Base-by-base conservation (phyloP, 2,888 invertebrate species). In the Lycophotia porphyrea region DNA sequence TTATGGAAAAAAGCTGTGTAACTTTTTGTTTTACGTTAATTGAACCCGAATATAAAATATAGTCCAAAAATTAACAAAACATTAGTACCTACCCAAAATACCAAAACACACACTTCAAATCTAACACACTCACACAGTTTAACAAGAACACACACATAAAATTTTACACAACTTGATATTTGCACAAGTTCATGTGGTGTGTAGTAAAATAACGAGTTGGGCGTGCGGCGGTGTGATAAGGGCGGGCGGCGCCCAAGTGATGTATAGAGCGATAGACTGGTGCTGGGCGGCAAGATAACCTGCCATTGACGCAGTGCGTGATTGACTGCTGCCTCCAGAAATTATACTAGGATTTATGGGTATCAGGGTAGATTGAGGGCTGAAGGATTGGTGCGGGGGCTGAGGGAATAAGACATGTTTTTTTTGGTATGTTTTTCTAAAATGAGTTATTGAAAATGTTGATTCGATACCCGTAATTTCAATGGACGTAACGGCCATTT, bases 201-300 rank as follows among this genome's bases (percentile, higher is more conserved):
- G 84, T 88, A 84, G 84, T 85, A 88, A 90, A 90, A 90, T 90
- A 90, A 90, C 80, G 81, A 82, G 75, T 83, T 84, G 82, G 84
- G 89, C 85, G 90, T 88, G 91, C 81, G 85, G 83, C 78, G 84
- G 63, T 27, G 74, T 84, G 91, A 91, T 92, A 92, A 89, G 84
- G 79, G 82, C 87, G 85, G 82, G 88, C 87, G 86, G 88, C 89
- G 88, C 90, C 90, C 89, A 78, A 74, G 84, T 88, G 89, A 89
- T 87, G 89, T 87, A 88, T 89, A 83, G 85, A 85, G 68, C 85
- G 87, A 88, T 88, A 88, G 85, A 81, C 80, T 80, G 80, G 60
- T 82, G 81, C 87, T 87, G 84, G 88, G 84, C 80, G 82, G 84
- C 78, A 86, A 87, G 92, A 92, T 91, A 91, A 87, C 87, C 88